Evolutionary conservation across 2,797 vertebrate species (phyloP).

Genomic region (Erithacus rubecula): DNA sequence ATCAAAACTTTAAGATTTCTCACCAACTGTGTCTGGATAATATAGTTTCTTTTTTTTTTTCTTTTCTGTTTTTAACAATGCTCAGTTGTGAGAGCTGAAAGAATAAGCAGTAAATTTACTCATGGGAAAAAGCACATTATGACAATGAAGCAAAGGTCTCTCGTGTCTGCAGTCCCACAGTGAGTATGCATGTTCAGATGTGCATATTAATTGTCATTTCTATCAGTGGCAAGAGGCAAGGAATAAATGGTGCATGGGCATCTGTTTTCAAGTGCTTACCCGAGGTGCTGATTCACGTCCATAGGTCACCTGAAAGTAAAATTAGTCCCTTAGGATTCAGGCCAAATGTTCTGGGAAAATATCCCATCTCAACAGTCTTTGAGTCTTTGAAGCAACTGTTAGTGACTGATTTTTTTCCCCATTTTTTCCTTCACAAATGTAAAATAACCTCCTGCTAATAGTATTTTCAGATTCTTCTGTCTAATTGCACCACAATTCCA

Average conservation of each 20-base stretch:
- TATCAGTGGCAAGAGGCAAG: constrained; percentile 32
- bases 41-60: not conserved
- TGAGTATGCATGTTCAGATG: constrained; percentile 55
- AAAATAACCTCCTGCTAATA: not conserved
- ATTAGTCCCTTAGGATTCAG: constrained; percentile 24
- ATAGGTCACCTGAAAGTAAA: constrained; percentile 44
- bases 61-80: constrained; percentile 9
- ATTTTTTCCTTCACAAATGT: not conserved
- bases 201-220: constrained; percentile 63
- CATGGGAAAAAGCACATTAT: constrained; percentile 60
- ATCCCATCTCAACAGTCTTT: not conserved
- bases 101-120: constrained; percentile 59
- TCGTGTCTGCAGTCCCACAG: constrained; percentile 47
- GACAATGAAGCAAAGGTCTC: constrained; percentile 56
- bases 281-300: not conserved
- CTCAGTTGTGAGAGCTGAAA: constrained; percentile 25
- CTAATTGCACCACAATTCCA: not conserved
- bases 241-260: constrained; percentile 47
- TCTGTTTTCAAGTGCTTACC: constrained; percentile 43
- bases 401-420: not conserved
- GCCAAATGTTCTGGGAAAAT: not conserved
- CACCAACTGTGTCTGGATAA: not conserved
- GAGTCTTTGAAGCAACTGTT: not conserved
- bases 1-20: constrained; percentile 17
- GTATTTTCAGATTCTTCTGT: not conserved